Conservation (phyloP, 23 tunicate genomes). For the Botrylloides violaceus region DNA sequence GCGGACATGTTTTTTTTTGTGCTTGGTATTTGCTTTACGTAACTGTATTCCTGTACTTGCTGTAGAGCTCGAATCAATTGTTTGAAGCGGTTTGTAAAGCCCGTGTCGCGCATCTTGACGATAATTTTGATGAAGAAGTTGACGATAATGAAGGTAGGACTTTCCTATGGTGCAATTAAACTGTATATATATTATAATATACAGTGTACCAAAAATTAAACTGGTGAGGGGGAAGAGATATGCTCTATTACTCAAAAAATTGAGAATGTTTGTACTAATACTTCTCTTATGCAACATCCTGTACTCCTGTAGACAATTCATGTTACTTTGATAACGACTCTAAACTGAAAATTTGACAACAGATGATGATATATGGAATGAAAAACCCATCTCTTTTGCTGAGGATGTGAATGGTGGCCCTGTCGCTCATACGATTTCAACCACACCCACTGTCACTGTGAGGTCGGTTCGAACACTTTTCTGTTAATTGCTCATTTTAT, state of each 20-base stretch:
- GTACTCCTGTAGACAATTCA: too few species aligned
- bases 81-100: constrained; percentile 62
- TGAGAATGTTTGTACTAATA: too few species aligned
- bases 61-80: constrained; percentile 47
- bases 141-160: constrained; percentile 24
- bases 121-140: constrained; percentile 75
- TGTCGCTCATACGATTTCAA: constrained; percentile 28
- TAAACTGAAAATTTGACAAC: constrained; percentile 23
- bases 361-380: constrained; percentile 56
- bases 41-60: background rate
- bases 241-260: too few species aligned
- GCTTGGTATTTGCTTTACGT: background rate
- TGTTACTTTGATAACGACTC: too few species aligned
- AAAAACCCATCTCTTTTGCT: constrained; percentile 28
- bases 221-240: too few species aligned
- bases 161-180: too few species aligned
- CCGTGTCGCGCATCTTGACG: constrained; percentile 53
- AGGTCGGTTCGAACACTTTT: constrained; percentile 20
- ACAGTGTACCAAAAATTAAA: too few species aligned
- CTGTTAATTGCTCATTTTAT: background rate
- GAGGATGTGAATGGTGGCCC: constrained; percentile 38
- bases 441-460: constrained; percentile 57
- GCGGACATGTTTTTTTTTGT: constrained; percentile 4
- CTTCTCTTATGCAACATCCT: too few species aligned
- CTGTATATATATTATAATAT: too few species aligned